phyloP scores from a whole-genome alignment of 2,888 invertebrate genomes.

The Tineola bisselliella region DNA sequence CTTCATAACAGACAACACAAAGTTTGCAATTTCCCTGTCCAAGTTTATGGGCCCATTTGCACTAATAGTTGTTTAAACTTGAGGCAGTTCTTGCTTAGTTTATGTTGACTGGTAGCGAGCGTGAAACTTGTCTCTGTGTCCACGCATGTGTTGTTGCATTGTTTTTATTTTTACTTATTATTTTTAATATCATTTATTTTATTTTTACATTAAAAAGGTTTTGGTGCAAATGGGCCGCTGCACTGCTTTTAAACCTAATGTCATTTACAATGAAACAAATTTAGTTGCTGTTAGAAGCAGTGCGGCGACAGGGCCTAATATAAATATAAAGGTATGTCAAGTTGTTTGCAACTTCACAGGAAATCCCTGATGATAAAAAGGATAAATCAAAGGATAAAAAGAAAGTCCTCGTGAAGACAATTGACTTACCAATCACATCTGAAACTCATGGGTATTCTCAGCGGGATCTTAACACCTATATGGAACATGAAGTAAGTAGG shows the following conservation, averaged over 20 bases:
- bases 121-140: constrained; percentile 50
- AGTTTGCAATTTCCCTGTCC: constrained; percentile 46
- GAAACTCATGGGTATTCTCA: constrained; percentile 76
- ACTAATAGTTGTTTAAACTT: constrained; percentile 24
- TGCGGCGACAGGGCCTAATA: constrained; percentile 46
- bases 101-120: neutral
- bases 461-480: constrained; percentile 75
- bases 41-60: constrained; percentile 62
- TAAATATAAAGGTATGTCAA: constrained; percentile 16
- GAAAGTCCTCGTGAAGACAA: constrained; percentile 80
- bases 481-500: constrained; percentile 79
- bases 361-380: constrained; percentile 69
- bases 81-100: neutral
- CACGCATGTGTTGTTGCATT: constrained; percentile 56
- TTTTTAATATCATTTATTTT: constrained; percentile 4
- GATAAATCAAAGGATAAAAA: constrained; percentile 73
- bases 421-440: constrained; percentile 87
- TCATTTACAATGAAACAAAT: neutral
- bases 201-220: neutral
- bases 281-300: constrained; percentile 22
- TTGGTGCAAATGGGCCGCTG: constrained; percentile 62
- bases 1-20: constrained; percentile 49
- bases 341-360: constrained; percentile 42
- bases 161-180: constrained; percentile 12
- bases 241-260: constrained; percentile 22